Conservation (phyloP, 1,140 invertebrate species). For the Mizuhopecten yessoensis region DNA sequence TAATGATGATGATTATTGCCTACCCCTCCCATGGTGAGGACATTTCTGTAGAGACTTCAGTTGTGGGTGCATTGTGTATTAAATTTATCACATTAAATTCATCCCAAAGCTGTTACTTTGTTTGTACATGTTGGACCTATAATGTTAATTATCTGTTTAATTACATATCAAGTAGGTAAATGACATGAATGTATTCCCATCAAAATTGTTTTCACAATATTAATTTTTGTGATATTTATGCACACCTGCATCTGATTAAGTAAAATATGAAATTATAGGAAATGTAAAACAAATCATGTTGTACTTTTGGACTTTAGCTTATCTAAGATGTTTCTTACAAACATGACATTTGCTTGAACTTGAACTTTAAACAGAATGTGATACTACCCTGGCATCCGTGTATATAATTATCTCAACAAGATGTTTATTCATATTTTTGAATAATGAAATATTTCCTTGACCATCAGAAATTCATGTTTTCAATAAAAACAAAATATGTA, state of each 20-base stretch:
- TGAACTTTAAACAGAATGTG: too few species aligned
- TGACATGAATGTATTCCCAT: background rate
- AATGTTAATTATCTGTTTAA: background rate
- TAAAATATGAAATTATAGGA: background rate
- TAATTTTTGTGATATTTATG: background rate
- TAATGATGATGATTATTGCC: constrained; percentile 27
- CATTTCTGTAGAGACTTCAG: background rate
- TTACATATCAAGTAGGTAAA: background rate
- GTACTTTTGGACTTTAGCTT: too few species aligned
- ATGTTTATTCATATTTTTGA: too few species aligned
- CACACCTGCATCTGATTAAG: background rate
- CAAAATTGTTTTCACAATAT: background rate
- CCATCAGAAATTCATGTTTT: too few species aligned
- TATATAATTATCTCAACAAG: too few species aligned
- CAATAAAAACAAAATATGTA: too few species aligned
- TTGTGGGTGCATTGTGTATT: background rate
- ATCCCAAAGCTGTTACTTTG: background rate
- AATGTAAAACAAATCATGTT: background rate
- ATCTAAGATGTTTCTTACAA: too few species aligned
- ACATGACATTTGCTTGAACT: too few species aligned
- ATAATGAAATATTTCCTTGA: too few species aligned
- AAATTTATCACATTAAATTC: background rate
- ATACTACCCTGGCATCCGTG: too few species aligned
- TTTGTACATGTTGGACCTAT: background rate
- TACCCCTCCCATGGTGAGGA: background rate